A percentile compares a stretch with the other conserved stretches of the same genome.
phyloP scores from a whole-genome alignment of 2,888 invertebrate genomes.

The Lasioglossum leucozonium region DNA sequence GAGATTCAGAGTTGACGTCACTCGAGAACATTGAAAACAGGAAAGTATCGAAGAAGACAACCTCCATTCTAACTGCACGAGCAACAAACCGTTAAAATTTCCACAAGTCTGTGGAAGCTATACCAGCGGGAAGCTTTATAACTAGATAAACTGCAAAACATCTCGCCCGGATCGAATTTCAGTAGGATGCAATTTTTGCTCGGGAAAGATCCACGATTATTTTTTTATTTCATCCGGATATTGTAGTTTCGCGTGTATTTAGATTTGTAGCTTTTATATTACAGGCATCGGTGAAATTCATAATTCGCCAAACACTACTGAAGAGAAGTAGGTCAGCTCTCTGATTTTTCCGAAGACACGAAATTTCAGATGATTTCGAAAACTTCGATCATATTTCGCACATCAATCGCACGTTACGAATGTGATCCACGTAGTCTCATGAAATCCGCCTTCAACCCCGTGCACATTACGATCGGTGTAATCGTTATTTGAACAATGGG shows the following conservation, averaged over 20 bases:
- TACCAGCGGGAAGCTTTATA: no score
- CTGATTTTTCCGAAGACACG: not conserved
- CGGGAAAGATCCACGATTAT: not conserved
- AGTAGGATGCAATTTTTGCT: no score
- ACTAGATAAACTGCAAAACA: no score
- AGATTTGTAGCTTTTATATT: not conserved
- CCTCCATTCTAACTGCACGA: no score
- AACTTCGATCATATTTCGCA: not conserved
- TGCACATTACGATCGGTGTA: not conserved
- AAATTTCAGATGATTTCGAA: not conserved
- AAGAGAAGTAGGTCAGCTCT: not conserved
- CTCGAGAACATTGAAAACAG: not conserved
- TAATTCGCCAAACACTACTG: not conserved
- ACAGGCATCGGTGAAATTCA: not conserved
- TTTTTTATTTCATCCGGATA: not conserved
- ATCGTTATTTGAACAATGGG: not conserved
- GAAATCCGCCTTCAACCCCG: not conserved
- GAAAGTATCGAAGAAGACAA: no score
- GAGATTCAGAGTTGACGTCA: not conserved
- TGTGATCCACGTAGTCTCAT: not conserved
- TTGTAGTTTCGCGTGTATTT: not conserved
- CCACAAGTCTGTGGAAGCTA: not conserved
- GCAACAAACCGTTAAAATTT: not conserved
- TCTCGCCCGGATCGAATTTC: no score
- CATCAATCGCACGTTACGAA: not conserved